phyloP scores from a whole-genome alignment of 1,140 invertebrate genomes.

The Trissolcus basalis region DNA sequence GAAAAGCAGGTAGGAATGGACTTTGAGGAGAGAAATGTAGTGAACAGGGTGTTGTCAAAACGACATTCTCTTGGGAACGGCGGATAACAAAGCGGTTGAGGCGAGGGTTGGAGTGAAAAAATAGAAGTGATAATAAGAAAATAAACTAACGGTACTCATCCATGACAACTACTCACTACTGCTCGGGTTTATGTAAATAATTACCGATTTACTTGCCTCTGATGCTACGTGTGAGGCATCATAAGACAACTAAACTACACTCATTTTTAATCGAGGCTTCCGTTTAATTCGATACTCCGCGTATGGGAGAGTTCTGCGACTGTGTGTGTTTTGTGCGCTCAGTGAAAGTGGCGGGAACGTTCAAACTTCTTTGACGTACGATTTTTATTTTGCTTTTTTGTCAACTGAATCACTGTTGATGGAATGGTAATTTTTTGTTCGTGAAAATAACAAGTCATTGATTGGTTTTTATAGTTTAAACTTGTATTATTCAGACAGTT shows the following conservation, averaged over 20 bases:
- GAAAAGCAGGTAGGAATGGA: neutral
- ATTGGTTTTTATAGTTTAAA: no score
- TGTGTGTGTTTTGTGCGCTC: no score
- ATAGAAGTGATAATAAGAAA: constrained; percentile 59
- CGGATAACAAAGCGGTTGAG: constrained; percentile 28
- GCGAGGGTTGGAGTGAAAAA: constrained; percentile 25
- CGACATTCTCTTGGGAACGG: constrained; percentile 13
- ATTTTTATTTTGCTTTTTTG: no score
- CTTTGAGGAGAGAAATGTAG: constrained; percentile 1
- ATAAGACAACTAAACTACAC: constrained; percentile 15
- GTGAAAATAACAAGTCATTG: no score
- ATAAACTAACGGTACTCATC: constrained; percentile 70
- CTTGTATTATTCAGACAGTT: no score
- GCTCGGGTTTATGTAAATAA: constrained; percentile 66
- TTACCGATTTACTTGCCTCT: constrained; percentile 60
- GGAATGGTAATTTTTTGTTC: no score
- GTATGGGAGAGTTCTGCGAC: no score
- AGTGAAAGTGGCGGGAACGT: no score
- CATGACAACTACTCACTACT: constrained; percentile 67
- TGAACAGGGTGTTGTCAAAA: constrained; percentile 39
- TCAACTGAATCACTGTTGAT: no score
- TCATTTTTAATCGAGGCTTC: constrained; percentile 22
- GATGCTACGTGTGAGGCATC: constrained; percentile 31
- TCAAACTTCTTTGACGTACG: no score
- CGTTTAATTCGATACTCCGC: neutral